A percentile compares a stretch with the other conserved stretches of the same genome.
These are phyloP conservation scores for Venustaconcha ellipsiformis DNA, from an alignment of 1,140 invertebrate species.

Conservation along the genomic window DNA sequence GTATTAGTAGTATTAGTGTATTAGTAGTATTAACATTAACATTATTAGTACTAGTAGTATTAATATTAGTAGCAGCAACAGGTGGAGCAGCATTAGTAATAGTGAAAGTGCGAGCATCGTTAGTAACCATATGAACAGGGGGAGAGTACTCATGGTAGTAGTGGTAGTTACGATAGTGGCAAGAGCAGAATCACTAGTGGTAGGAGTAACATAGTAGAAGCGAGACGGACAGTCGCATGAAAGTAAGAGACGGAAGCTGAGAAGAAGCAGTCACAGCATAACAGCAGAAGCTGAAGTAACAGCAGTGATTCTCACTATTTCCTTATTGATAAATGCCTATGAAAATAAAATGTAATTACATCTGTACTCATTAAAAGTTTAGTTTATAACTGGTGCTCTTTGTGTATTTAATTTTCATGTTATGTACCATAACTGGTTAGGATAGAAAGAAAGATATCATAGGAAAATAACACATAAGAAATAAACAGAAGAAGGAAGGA, in stretches of 20 bases:
- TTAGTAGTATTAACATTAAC: conserved; percentile 2
- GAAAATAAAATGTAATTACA: too few relatives aligned
- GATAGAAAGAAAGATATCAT: too few relatives aligned
- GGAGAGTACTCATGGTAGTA: conserved; percentile 1
- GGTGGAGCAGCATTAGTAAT: neutral
- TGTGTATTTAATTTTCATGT: too few relatives aligned
- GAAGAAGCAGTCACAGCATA: neutral
- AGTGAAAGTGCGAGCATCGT: neutral
- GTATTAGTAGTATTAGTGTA: conserved; percentile 5
- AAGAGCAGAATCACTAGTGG: conserved; percentile 13
- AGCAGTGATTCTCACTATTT: neutral
- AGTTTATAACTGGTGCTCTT: too few relatives aligned
- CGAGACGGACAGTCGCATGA: conserved; percentile 4
- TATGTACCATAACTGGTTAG: too few relatives aligned
- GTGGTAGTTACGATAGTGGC: conserved; percentile 10
- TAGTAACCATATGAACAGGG: neutral
- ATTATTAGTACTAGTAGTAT: conserved; percentile 8
- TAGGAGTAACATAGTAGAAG: conserved; percentile 14
- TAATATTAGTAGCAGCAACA: too few relatives aligned
- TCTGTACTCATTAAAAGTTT: too few relatives aligned
- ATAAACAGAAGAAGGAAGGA: too few relatives aligned
- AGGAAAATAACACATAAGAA: too few relatives aligned
- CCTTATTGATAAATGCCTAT: too few relatives aligned
- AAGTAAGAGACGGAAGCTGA: neutral
- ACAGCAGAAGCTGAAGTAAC: neutral